Evolutionary conservation across 2,797 vertebrate species (phyloP).

Genomic region (Psittacula derbiana): DNA sequence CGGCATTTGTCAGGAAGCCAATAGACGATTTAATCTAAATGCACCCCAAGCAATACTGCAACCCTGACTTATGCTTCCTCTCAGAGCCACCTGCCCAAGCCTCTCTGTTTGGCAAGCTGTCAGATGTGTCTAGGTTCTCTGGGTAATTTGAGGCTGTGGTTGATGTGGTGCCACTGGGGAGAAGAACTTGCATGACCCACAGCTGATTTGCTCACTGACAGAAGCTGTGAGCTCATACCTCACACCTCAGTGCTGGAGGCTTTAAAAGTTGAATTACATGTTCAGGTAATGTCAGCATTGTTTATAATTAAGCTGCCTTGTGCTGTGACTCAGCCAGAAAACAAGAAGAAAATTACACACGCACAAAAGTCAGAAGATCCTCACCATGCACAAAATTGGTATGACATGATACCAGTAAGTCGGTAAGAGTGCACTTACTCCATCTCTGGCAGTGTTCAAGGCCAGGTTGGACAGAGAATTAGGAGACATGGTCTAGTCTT

Average conservation of each 20-base stretch:
- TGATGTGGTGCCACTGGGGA: not conserved
- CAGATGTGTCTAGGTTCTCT: not conserved
- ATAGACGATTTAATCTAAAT: not conserved
- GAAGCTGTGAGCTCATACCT: not conserved
- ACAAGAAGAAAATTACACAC: not conserved
- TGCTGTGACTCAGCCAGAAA: not conserved
- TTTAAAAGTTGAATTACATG: not conserved
- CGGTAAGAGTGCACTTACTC: not conserved
- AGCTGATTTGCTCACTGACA: not conserved
- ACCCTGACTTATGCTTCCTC: not conserved
- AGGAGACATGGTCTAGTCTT: not conserved
- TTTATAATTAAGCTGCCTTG: not conserved
- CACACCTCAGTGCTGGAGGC: not conserved
- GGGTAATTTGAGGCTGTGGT: not conserved
- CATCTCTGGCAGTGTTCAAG: not conserved
- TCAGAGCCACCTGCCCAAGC: not conserved
- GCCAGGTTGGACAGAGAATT: not conserved
- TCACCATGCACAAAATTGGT: not conserved
- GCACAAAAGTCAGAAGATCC: not conserved
- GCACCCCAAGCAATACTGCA: not conserved
- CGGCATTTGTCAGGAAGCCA: not conserved
- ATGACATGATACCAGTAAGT: not conserved
- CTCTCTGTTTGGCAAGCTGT: not conserved
- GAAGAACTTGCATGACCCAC: not conserved
- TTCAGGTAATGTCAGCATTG: not conserved